Evolutionary conservation across 92 coral and sea anemone species (phyloP).

Genomic region (Pocillopora grandis): DNA sequence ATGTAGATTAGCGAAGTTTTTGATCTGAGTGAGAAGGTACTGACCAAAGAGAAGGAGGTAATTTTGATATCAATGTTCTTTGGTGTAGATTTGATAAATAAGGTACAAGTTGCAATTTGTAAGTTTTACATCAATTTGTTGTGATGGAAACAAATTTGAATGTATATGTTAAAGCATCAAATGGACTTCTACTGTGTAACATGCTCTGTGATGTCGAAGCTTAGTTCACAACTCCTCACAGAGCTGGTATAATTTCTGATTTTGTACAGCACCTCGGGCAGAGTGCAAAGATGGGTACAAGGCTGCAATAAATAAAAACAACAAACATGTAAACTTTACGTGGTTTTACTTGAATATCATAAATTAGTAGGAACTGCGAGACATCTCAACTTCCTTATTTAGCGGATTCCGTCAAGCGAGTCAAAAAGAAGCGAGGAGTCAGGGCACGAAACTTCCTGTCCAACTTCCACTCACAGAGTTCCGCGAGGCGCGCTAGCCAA

Average conservation of each 20-base stretch:
- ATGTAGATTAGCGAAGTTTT: slow-evolving; percentile 3
- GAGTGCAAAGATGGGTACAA: slow-evolving; percentile 12
- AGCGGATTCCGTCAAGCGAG: too few relatives aligned
- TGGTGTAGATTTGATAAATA: slow-evolving; percentile 18
- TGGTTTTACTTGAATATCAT: too few relatives aligned
- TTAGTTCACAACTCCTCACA: background rate
- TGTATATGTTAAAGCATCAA: background rate
- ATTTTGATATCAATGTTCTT: slow-evolving; percentile 16
- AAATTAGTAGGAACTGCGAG: too few relatives aligned
- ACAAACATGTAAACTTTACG: background rate
- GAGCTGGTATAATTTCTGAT: background rate
- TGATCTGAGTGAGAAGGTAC: slow-evolving; percentile 1
- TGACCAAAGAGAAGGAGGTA: slow-evolving; percentile 1
- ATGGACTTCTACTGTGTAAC: slow-evolving; percentile 25
- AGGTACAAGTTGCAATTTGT: background rate
- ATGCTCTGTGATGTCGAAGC: slow-evolving; percentile 14
- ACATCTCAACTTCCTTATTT: too few relatives aligned
- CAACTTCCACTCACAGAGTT: too few relatives aligned
- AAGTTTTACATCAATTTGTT: slow-evolving; percentile 23
- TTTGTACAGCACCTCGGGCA: slow-evolving; percentile 5
- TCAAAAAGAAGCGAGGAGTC: too few relatives aligned
- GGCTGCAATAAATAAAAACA: slow-evolving; percentile 8
- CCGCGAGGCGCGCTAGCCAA: too few relatives aligned
- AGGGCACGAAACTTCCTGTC: too few relatives aligned
- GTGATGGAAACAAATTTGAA: slow-evolving; percentile 3